phyloP scores from a whole-genome alignment of 2,113 vertebrate species.

The Macheiramphus alcinus region DNA sequence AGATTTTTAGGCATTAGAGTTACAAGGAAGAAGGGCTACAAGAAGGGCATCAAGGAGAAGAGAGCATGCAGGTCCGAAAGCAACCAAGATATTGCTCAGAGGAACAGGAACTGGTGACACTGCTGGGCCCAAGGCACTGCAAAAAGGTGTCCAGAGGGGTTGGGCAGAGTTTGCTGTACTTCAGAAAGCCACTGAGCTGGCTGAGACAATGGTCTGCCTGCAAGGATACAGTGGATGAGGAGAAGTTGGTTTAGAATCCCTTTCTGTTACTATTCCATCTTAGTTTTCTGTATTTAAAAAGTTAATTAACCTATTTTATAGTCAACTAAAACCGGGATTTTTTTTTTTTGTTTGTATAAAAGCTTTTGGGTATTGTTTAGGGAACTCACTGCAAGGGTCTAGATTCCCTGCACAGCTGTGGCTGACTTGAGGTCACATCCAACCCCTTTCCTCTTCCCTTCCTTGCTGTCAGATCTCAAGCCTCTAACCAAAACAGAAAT shows the following conservation, averaged over 20 bases:
- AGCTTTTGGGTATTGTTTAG: not conserved
- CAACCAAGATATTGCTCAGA: not conserved
- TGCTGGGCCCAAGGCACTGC: not conserved
- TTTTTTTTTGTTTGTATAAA: not conserved
- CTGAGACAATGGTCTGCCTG: not conserved
- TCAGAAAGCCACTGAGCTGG: not conserved
- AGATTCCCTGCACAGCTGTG: not conserved
- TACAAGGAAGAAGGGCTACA: not conserved
- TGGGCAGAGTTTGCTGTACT: not conserved
- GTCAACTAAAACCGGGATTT: not conserved
- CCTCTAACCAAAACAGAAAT: not conserved
- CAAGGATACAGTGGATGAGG: fast-evolving
- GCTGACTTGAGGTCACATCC: not conserved
- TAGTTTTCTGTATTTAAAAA: not conserved
- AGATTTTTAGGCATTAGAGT: not conserved
- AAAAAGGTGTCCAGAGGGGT: not conserved
- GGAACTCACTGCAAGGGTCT: not conserved
- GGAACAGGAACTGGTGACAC: not conserved
- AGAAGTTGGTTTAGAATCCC: not conserved
- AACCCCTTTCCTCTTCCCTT: not conserved
- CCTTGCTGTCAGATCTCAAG: not conserved
- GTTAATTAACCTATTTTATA: not conserved
- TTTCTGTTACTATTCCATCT: not conserved
- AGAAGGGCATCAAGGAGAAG: not conserved
- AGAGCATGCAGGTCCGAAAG: not conserved